Conservation (phyloP, 2,797 vertebrate genomes). For the Syngnathus rostellatus region DNA sequence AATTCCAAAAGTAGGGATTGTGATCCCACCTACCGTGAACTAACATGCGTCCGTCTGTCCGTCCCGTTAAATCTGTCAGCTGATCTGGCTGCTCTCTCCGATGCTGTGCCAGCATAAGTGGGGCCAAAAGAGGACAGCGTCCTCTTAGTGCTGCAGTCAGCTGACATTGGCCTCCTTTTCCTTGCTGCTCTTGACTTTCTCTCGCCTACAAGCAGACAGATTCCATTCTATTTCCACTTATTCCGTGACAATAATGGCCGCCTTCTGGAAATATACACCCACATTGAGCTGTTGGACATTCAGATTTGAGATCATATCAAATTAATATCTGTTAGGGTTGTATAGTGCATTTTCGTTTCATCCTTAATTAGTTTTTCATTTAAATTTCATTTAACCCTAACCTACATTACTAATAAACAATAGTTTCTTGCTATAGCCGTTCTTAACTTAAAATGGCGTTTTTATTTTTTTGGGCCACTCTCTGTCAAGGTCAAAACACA, state of each 20-base stretch:
- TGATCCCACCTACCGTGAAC: constrained; percentile 19
- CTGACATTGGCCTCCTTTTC: constrained; percentile 49
- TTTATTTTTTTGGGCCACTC: constrained; percentile 4
- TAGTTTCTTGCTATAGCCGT: no score
- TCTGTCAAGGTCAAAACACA: constrained; percentile 40
- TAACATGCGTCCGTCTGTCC: constrained; percentile 40
- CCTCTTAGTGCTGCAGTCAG: constrained; percentile 39
- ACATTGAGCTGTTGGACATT: not conserved
- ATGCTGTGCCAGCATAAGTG: constrained; percentile 38
- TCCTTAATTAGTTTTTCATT: no score
- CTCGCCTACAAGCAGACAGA: constrained; percentile 33
- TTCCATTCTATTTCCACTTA: constrained; percentile 6
- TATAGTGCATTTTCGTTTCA: no score
- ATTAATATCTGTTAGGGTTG: no score
- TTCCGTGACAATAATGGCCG: not conserved
- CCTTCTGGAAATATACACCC: not conserved
- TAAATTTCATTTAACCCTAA: no score
- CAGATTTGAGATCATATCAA: no score
- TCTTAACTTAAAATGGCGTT: no score
- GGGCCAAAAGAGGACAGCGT: constrained; percentile 38
- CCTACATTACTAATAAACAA: no score
- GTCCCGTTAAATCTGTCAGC: constrained; percentile 41
- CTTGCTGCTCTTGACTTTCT: constrained; percentile 36
- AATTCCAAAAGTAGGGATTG: constrained; percentile 14
- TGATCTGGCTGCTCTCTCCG: constrained; percentile 46